phyloP scores from a whole-genome alignment of 2,888 invertebrate species.

The Orthosia gothica region DNA sequence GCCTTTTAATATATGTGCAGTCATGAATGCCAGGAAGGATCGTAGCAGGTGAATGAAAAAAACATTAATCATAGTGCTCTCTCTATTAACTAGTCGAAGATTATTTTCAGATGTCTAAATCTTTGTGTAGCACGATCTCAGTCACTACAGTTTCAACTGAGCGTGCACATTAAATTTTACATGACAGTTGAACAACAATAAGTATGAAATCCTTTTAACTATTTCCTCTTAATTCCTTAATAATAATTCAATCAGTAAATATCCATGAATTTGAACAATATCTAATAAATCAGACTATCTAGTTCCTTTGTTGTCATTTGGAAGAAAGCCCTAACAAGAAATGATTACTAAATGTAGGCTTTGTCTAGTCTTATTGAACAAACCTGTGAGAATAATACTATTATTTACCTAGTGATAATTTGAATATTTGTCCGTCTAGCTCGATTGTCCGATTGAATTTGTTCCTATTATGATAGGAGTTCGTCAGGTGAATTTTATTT shows the following conservation, averaged over 20 bases:
- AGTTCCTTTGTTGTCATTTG: background rate
- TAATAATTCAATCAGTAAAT: background rate
- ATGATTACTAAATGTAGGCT: background rate
- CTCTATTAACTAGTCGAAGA: no score
- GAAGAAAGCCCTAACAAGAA: background rate
- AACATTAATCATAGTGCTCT: no score
- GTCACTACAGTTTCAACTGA: no score
- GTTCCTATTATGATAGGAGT: conserved; percentile 1
- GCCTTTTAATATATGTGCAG: no score
- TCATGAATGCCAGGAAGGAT: no score
- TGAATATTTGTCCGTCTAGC: conserved; percentile 19
- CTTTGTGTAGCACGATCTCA: no score
- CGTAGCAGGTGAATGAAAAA: no score
- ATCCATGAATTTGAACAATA: background rate
- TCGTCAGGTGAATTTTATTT: conserved; percentile 11
- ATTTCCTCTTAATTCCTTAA: no score
- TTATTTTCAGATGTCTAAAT: no score
- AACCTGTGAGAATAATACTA: conserved; percentile 14
- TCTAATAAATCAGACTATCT: background rate
- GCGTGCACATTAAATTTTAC: no score
- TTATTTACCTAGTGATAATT: conserved; percentile 22
- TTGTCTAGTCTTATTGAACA: conserved; percentile 1
- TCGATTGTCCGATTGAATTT: conserved; percentile 23
- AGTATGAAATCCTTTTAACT: no score
- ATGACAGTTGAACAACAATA: no score